Evolutionary conservation across 1,140 invertebrate species (phyloP).

Genomic region (Plodia interpunctella): DNA sequence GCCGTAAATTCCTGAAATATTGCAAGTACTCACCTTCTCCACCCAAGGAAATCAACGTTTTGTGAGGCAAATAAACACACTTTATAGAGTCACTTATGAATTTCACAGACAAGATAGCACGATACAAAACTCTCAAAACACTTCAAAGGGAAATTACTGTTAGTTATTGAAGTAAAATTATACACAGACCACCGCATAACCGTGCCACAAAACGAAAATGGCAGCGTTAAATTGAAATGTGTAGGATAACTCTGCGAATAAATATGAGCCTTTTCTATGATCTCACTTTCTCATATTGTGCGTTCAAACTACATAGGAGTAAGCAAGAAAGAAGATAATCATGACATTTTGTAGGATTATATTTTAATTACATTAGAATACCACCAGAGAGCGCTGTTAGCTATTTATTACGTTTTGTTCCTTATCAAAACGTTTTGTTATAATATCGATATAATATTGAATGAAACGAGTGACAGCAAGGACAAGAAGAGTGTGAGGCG

Average conservation of each 20-base stretch:
- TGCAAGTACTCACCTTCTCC: constrained; percentile 64
- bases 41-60: constrained; percentile 67
- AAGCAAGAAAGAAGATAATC: too few species aligned
- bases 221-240: constrained; percentile 64
- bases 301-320: too few species aligned
- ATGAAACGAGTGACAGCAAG: too few species aligned
- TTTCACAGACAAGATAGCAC: constrained; percentile 40
- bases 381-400: too few species aligned
- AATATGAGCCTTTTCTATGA: not conserved
- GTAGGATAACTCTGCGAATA: constrained; percentile 25
- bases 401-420: too few species aligned
- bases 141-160: constrained; percentile 41
- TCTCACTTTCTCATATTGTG: not conserved
- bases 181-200: constrained; percentile 57
- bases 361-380: constrained; percentile 12
- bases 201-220: constrained; percentile 76
- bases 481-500: too few species aligned
- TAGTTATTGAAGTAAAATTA: constrained; percentile 39
- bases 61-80: constrained; percentile 42
- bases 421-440: too few species aligned
- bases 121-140: constrained; percentile 37
- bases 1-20: constrained; percentile 50
- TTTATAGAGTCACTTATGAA: constrained; percentile 26
- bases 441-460: too few species aligned
- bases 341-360: not conserved